Base-by-base conservation (phyloP, 1,140 invertebrate species). In the Oncopeltus fasciatus region DNA sequence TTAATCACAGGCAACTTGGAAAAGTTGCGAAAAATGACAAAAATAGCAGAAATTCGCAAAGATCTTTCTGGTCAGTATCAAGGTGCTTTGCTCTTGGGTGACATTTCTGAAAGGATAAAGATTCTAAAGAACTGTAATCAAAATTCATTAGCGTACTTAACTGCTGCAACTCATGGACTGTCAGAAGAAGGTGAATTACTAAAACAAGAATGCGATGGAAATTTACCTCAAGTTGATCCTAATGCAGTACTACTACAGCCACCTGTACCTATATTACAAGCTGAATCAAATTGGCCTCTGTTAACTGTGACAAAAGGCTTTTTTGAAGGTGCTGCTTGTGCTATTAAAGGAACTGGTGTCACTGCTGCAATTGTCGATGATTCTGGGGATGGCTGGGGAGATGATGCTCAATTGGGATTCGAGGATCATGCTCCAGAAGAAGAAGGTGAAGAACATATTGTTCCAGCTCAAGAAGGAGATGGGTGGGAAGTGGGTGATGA, bases 1-100 rank as follows among this genome's bases (percentile, higher is more conserved):
- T 77, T 99, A 5, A 95, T 99, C 63, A 99, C 96, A 33, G 97
- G 97, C 20, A 99, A 99, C 75, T 75, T 98, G 67, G 96, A 99
- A 49, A 99, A 99, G 74, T 76, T 99, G 53, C 82, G 84, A 57
- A 99, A 99, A 75, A 99, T 99, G 96, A 97, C 92, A 76, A 98
- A 98, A 77, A 99, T 99, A 67, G 92, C 94, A 0, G 92, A 96
- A 76, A 94, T 96, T 38, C 77, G 92, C 12, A 95, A 95, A 73
- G 96, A 99, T 71, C 82, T 87, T 0, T 96, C 95, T 12, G 91
- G 92, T 1, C 95, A 98, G 69, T 99, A 94, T 78, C 94, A 98
- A 73, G 95, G 89, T 44, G 92, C 93, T 1, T 73, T 99, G 27
- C 77, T 93, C 20, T 74, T 98, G 9, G 96, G 95, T 1, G 95